These are phyloP conservation scores for Belonocnema kinseyi DNA, from an alignment of 1,140 invertebrate genomes.

Conservation along the genomic window DNA sequence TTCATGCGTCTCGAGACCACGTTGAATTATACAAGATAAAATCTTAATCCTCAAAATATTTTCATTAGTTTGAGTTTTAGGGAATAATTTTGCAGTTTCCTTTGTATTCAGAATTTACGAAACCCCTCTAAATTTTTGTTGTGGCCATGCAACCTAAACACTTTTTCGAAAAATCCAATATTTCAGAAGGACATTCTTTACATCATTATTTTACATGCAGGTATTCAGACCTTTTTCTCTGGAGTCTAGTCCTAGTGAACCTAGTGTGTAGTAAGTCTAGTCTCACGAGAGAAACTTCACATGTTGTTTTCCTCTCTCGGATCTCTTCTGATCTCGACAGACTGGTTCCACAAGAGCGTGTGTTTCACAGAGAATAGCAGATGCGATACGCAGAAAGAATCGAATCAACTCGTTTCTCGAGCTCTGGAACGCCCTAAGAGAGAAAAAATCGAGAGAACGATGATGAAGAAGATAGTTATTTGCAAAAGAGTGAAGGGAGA, in stretches of 20 bases:
- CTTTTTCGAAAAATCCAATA: no score
- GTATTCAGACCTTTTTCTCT: no score
- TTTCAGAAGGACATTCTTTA: no score
- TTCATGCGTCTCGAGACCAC: no score
- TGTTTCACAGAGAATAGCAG: slow-evolving; percentile 11
- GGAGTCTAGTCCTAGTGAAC: not conserved
- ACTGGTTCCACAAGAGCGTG: slow-evolving; percentile 6
- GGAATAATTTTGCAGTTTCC: no score
- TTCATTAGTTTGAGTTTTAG: no score
- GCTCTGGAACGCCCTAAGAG: not conserved
- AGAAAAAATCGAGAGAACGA: not conserved
- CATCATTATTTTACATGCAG: no score
- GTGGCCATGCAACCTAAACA: no score
- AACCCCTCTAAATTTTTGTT: no score
- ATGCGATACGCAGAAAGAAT: slow-evolving; percentile 23
- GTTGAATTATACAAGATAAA: no score
- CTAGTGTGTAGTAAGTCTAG: not conserved
- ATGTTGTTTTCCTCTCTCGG: slow-evolving; percentile 15
- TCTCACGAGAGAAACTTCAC: slow-evolving; percentile 1
- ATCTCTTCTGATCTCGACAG: slow-evolving; percentile 4
- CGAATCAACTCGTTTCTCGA: slow-evolving; percentile 17
- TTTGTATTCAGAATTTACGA: no score
- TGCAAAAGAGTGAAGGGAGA: not conserved
- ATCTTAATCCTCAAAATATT: no score
- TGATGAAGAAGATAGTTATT: slow-evolving; percentile 3